Evolutionary conservation across 2,113 vertebrate species (phyloP).

Genomic region (Salvelinus alpinus): DNA sequence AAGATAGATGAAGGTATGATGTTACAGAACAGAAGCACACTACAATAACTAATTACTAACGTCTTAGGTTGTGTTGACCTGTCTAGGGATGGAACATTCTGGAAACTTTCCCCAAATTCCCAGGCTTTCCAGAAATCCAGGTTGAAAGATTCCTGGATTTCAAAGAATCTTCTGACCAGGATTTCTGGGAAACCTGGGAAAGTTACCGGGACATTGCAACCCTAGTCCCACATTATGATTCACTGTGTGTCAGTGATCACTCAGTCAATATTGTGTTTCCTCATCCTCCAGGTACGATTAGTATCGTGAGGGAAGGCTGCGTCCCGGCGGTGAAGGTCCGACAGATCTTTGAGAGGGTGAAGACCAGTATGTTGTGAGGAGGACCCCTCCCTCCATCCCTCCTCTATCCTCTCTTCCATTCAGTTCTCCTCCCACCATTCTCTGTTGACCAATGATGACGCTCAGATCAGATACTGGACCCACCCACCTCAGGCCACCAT

Average conservation of each 20-base stretch:
- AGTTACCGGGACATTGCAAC: background rate
- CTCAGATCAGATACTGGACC: too few relatives aligned
- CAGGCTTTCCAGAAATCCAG: too few relatives aligned
- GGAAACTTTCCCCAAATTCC: too few relatives aligned
- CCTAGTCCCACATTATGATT: background rate
- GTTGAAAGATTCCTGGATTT: too few relatives aligned
- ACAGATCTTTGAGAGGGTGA: constrained; percentile 83
- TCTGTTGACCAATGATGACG: background rate
- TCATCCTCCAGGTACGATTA: constrained; percentile 73
- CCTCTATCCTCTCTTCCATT: background rate
- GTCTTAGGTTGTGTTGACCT: background rate
- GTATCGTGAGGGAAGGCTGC: constrained; percentile 84
- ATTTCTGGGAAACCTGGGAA: too few relatives aligned
- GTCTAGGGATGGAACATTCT: too few relatives aligned
- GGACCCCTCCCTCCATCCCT: background rate
- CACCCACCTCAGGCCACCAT: too few relatives aligned
- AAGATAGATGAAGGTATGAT: constrained; percentile 82
- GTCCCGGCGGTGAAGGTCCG: constrained; percentile 79
- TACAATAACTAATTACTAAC: background rate
- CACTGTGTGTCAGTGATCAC: background rate
- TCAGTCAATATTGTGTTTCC: constrained; percentile 14
- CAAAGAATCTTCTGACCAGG: too few relatives aligned
- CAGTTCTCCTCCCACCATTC: background rate
- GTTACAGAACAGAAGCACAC: background rate
- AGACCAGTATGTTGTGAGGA: constrained; percentile 67